These are phyloP conservation scores for Pandemis heparana DNA, from an alignment of 2,888 invertebrate species.

Conservation along the genomic window DNA sequence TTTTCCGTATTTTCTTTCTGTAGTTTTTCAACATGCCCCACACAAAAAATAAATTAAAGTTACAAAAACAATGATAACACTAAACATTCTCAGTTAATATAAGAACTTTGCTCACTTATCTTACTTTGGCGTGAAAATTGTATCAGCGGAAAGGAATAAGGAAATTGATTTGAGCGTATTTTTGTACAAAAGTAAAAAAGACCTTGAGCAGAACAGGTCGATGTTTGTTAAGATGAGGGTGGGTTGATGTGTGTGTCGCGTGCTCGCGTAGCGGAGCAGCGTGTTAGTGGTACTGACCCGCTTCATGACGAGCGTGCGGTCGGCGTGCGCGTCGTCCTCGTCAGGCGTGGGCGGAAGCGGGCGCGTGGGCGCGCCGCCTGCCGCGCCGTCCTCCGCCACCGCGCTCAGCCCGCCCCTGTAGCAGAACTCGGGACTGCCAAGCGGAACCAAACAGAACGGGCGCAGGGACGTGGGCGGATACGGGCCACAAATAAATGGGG, in stretches of 20 bases:
- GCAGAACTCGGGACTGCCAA: conserved; percentile 92
- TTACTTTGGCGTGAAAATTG: conserved; percentile 80
- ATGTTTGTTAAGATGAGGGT: background rate
- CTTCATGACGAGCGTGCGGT: conserved; percentile 96
- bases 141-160: background rate
- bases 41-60: conserved; percentile 78
- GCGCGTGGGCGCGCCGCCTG: conserved; percentile 94
- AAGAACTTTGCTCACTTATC: conserved; percentile 75
- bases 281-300: conserved; percentile 88
- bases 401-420: conserved; percentile 90
- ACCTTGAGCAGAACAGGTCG: background rate
- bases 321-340: conserved; percentile 92
- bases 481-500: conserved; percentile 42
- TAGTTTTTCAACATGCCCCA: conserved; percentile 74
- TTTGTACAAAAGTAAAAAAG: background rate
- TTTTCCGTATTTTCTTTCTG: conserved; percentile 76
- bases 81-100: conserved; percentile 47
- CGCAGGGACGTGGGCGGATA: conserved; percentile 36
- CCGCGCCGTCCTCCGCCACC: conserved; percentile 78
- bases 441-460: conserved; percentile 64
- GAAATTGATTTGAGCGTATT: background rate
- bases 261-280: background rate
- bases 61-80: conserved; percentile 54
- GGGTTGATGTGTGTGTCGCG: background rate
- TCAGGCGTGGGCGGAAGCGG: conserved; percentile 98